Conservation (phyloP, 1,140 invertebrate genomes). For the Halesus radiatus region DNA sequence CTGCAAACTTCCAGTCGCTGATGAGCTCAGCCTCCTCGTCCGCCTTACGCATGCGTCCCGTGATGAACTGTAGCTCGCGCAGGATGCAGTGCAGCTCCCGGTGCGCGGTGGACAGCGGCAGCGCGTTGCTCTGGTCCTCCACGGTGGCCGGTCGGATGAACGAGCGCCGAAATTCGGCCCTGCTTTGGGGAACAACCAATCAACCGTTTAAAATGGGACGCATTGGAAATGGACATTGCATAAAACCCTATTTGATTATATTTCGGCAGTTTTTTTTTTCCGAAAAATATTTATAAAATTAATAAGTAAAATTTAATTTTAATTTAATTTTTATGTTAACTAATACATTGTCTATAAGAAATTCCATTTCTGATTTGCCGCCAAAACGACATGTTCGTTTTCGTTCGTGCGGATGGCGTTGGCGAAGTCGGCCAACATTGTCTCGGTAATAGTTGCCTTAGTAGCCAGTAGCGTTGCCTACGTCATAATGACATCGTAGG, state of each 20-base stretch:
- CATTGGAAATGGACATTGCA: background rate
- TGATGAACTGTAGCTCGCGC: slow-evolving; percentile 95
- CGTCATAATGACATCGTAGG: no score
- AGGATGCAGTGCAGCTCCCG: slow-evolving; percentile 88
- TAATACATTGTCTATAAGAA: no score
- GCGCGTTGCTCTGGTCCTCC: slow-evolving; percentile 72
- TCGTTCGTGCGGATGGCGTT: no score
- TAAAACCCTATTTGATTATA: no score
- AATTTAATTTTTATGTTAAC: no score
- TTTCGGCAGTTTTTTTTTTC: no score
- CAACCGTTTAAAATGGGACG: background rate
- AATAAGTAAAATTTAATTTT: background rate
- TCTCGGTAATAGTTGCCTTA: no score
- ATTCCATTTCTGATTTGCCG: no score
- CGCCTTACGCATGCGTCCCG: slow-evolving; percentile 88
- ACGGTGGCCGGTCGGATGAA: slow-evolving; percentile 74
- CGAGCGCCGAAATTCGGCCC: slow-evolving; percentile 68
- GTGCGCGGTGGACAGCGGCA: slow-evolving; percentile 68
- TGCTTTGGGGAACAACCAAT: slow-evolving; percentile 45
- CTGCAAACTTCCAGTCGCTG: slow-evolving; percentile 99
- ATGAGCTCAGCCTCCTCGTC: slow-evolving; percentile 93
- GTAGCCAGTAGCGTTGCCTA: no score
- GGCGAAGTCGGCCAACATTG: no score
- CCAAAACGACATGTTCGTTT: no score
- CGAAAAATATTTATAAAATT: no score